Evolutionary conservation across 2,113 vertebrate genomes (phyloP).

Genomic region (Myotis lucifugus): DNA sequence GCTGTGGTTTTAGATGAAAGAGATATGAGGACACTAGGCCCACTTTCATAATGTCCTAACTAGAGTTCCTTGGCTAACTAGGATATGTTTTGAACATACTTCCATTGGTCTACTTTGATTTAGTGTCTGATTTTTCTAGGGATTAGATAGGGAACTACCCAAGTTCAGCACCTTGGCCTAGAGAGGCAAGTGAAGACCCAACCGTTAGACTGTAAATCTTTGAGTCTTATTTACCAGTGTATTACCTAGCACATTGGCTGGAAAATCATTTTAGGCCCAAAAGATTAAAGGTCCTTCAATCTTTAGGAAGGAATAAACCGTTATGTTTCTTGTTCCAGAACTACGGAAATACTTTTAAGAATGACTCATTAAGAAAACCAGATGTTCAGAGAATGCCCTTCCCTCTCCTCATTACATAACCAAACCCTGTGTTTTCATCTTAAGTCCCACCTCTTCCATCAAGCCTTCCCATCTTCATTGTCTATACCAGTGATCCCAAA

Average conservation of each 20-base stretch:
- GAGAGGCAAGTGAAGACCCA: background rate
- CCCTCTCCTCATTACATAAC: background rate
- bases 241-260: background rate
- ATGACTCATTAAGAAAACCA: background rate
- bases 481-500: background rate
- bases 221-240: background rate
- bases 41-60: background rate
- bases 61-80: background rate
- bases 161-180: background rate
- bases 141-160: background rate
- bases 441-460: background rate
- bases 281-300: background rate
- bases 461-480: background rate
- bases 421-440: background rate
- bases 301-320: background rate
- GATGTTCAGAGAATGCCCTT: background rate
- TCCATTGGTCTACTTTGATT: background rate
- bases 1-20: background rate
- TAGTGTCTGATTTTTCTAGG: background rate
- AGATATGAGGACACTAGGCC: background rate
- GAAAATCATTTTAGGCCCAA: background rate
- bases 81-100: background rate
- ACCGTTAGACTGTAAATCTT: background rate
- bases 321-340: background rate
- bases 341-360: slow-evolving; percentile 40